These are phyloP conservation scores for Myiothlypis coronata DNA, from an alignment of 2,797 vertebrate genomes.

Conservation along the genomic window DNA sequence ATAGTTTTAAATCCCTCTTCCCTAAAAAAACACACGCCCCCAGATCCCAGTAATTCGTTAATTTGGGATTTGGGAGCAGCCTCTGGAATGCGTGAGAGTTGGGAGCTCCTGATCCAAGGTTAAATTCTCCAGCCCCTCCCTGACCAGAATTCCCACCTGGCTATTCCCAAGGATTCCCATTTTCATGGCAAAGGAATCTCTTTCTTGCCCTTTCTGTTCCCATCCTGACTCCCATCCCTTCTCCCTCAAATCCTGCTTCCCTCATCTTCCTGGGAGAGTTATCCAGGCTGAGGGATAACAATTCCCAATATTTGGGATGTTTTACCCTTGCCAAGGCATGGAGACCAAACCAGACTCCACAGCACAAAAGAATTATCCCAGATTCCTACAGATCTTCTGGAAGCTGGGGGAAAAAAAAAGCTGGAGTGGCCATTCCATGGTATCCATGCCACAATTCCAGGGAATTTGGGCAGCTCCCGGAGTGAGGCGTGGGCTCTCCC, in stretches of 20 bases:
- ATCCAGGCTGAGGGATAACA: not conserved
- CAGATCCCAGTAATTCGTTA: not conserved
- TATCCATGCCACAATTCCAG: not conserved
- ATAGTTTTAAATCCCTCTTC: not conserved
- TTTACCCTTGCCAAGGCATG: not conserved
- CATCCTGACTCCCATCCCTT: not conserved
- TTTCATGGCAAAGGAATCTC: not conserved
- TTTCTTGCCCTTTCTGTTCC: rapidly evolving
- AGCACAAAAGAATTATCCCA: not conserved
- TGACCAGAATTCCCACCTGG: not conserved
- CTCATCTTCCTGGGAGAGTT: rapidly evolving
- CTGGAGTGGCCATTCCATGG: too few species aligned
- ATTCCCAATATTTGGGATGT: not conserved
- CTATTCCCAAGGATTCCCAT: not conserved
- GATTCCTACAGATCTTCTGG: not conserved
- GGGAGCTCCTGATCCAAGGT: not conserved
- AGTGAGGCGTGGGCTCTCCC: not conserved
- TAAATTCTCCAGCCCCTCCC: not conserved
- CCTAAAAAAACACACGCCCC: rapidly evolving
- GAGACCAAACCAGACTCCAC: not conserved
- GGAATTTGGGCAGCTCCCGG: not conserved
- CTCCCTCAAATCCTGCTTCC: not conserved
- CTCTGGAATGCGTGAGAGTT: not conserved
- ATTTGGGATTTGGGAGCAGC: not conserved
- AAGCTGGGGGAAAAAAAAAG: not conserved